Evolutionary conservation across 1,140 invertebrate species (phyloP).

Genomic region (Lasioglossum albipes): DNA sequence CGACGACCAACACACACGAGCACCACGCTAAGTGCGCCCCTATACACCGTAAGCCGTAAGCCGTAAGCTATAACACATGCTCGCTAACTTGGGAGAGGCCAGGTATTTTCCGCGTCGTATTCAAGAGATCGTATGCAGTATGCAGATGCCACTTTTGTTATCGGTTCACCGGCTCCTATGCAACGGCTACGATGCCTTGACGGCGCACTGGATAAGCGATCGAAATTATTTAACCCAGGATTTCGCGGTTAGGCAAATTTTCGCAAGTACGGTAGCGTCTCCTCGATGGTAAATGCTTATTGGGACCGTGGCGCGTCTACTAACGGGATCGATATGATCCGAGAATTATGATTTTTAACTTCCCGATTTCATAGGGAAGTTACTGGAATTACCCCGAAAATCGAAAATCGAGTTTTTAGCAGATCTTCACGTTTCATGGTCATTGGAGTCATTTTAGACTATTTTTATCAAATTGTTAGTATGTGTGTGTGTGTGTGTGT

Average conservation of each 20-base stretch:
- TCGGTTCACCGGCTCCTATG: background rate
- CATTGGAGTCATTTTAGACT: too few relatives aligned
- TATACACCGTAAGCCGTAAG: conserved; percentile 32
- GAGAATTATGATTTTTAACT: too few relatives aligned
- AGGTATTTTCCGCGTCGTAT: conserved; percentile 32
- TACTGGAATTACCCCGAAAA: too few relatives aligned
- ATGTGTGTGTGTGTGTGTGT: too few relatives aligned
- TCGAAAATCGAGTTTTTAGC: too few relatives aligned
- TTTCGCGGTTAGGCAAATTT: background rate
- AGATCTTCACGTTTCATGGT: too few relatives aligned
- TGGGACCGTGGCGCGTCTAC: too few relatives aligned
- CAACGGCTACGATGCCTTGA: background rate
- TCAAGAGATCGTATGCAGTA: conserved; percentile 11
- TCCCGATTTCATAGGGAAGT: too few relatives aligned
- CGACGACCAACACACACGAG: conserved; percentile 39
- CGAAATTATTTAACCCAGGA: conserved; percentile 12
- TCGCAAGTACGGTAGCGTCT: background rate
- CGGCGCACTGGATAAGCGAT: background rate
- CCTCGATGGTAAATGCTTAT: too few relatives aligned
- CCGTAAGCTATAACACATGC: conserved; percentile 42
- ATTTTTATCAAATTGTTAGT: too few relatives aligned
- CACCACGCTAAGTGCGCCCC: conserved; percentile 37
- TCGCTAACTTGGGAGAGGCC: conserved; percentile 41
- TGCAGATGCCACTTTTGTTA: conserved; percentile 17
- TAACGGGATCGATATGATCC: too few relatives aligned